Base-by-base conservation (phyloP, 2,888 invertebrate species). In the Calameuta pallipes region DNA sequence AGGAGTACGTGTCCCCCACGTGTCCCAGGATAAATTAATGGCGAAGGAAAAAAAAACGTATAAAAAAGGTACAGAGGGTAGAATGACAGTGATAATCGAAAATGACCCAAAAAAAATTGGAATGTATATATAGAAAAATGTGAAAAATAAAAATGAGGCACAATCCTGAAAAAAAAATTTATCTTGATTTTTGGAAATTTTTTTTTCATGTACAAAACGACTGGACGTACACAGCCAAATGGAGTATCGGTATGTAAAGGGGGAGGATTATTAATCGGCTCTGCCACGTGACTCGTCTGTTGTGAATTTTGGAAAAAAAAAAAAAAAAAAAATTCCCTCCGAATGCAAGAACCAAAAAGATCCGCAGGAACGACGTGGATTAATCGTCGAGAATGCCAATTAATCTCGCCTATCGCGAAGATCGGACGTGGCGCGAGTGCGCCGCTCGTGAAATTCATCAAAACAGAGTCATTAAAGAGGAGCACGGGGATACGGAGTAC, bases 381-480 rank as follows among this genome's bases (percentile, higher is more conserved):
- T 56, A 56, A 56, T 56, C 41, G 41, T 56, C 41, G 41, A 1
- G 23, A 56, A 56, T 23, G 6, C n/a, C 37, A 13, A 74, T 74
- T 34, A 74, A 74, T 74, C 74, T 74, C 3, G 23, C 36, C 41
- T 78, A 78, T 78, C 78, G 71, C 34, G 23, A 75, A 23, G 78
- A 78, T 78, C 73, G 68, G 75, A 75, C 33, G 68, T 30, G 73
- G 73, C 71, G 73, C 71, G 35, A 69, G 75, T 75, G 73, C 73
- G 75, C 34, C 75, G 56, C 34, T 41, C 71, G 69, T 31, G 69
- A 77, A 77, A 75, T 73, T 75, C 75, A 71, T 75, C 70, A 33
- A 76, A 73, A 76, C 75, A 69, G 76, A 76, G 36, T 78, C 56
- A 68, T 78, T 73, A 78, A 78, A 71, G 56, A 36, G 78, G 34